Percentiles rank a stretch among this genome's conserved stretches.
These are phyloP conservation scores for Coenonympha arcania DNA, from an alignment of 2,888 invertebrate species.

Conservation along the genomic window DNA sequence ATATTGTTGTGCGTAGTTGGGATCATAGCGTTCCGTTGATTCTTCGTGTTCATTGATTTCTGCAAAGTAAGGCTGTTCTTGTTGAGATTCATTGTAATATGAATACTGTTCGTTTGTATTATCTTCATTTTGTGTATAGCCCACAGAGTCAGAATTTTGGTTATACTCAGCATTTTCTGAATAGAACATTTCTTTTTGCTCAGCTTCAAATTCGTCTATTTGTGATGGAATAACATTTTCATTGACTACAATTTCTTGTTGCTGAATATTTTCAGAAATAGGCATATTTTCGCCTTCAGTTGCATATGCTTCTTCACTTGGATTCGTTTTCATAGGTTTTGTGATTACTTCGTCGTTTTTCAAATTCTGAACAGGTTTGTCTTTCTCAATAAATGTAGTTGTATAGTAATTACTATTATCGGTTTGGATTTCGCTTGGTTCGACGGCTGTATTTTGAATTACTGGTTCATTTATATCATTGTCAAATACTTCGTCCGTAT, in stretches of 20 bases:
- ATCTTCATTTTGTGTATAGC: constrained; percentile 28
- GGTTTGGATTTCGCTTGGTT: background rate
- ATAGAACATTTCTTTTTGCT: constrained; percentile 52
- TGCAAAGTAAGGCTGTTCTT: constrained; percentile 36
- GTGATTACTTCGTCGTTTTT: background rate
- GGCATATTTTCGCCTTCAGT: background rate
- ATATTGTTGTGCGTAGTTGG: constrained; percentile 53
- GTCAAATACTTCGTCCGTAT: background rate
- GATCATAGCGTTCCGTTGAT: constrained; percentile 48
- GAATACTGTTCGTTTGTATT: constrained; percentile 39
- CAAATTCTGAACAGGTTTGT: background rate
- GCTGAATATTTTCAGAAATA: background rate
- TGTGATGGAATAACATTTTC: constrained; percentile 26
- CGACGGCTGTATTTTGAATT: background rate
- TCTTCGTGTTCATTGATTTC: constrained; percentile 50
- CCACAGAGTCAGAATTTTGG: constrained; percentile 25
- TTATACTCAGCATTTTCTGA: constrained; percentile 38
- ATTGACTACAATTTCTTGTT: constrained; percentile 1
- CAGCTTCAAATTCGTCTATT: constrained; percentile 47
- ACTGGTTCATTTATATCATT: constrained; percentile 1
- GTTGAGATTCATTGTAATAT: constrained; percentile 44
- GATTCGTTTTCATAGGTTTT: background rate
- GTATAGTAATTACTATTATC: background rate
- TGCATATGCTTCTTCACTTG: background rate
- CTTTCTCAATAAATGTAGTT: background rate